Evolutionary conservation across 2,888 invertebrate genomes (phyloP).

Genomic region (Lasioglossum oenotherae): DNA sequence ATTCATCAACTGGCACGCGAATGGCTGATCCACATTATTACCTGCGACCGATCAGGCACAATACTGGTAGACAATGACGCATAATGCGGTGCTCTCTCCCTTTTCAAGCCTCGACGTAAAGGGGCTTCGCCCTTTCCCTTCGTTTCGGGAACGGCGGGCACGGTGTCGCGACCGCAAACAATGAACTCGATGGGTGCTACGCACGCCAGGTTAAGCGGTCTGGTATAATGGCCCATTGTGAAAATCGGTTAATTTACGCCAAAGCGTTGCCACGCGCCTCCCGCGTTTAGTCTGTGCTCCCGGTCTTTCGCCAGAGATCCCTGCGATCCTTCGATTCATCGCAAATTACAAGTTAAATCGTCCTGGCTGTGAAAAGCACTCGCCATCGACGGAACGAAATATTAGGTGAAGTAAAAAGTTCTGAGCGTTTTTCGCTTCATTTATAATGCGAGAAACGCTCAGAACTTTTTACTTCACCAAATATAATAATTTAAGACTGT

Average conservation of each 20-base stretch:
- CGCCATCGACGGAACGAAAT: background rate
- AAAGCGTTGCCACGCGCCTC: slow-evolving; percentile 66
- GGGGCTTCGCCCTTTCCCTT: slow-evolving; percentile 40
- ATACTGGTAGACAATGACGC: slow-evolving; percentile 64
- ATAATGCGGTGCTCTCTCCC: slow-evolving; percentile 67
- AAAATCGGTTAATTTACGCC: slow-evolving; percentile 75
- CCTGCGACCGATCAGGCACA: slow-evolving; percentile 54
- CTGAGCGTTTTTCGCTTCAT: too few relatives aligned
- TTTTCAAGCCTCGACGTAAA: slow-evolving; percentile 34
- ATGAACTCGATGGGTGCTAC: slow-evolving; percentile 66
- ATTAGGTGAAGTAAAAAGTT: too few relatives aligned
- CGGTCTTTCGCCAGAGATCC: slow-evolving; percentile 7
- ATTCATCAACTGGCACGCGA: slow-evolving; percentile 45
- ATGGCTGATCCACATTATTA: slow-evolving; percentile 57
- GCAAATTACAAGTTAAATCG: background rate
- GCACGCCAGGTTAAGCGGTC: slow-evolving; percentile 66
- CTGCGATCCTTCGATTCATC: slow-evolving; percentile 15
- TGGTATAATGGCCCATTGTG: slow-evolving; percentile 72
- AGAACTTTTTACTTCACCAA: too few relatives aligned
- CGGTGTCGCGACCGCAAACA: slow-evolving; percentile 71
- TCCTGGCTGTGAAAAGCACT: background rate
- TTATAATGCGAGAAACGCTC: too few relatives aligned
- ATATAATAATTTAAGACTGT: too few relatives aligned
- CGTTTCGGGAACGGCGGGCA: slow-evolving; percentile 35
- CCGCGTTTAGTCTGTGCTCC: background rate